A percentile compares a stretch with the other conserved stretches of the same genome.
Conservation (phyloP, 53 echinoderm and acorn worm genomes). For the Holothuria leucospilota region DNA sequence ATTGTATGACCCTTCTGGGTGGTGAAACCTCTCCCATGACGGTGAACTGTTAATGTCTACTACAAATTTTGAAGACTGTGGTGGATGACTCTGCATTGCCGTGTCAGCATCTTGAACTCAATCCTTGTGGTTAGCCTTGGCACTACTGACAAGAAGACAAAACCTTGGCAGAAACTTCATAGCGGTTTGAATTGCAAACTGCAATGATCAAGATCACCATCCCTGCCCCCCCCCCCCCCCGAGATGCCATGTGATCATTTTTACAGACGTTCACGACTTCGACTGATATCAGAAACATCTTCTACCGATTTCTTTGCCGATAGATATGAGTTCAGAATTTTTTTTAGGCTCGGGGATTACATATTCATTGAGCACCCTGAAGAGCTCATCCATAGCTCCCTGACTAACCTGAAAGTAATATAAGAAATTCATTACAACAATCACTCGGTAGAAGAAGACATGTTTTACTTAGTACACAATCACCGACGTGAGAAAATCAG, state of each 20-base stretch:
- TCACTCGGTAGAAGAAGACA: too few species aligned
- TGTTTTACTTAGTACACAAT: too few species aligned
- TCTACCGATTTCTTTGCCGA: not conserved
- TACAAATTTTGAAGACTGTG: not conserved
- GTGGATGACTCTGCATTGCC: slow-evolving; percentile 8
- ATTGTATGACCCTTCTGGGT: not conserved
- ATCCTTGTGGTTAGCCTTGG: not conserved
- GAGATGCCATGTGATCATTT: not conserved
- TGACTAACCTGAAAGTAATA: not conserved
- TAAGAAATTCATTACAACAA: too few species aligned
- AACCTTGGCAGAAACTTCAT: not conserved
- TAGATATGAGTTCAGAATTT: not conserved
- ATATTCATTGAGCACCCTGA: not conserved
- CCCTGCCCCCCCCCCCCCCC: not conserved
- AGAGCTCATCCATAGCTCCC: slow-evolving; percentile 25
- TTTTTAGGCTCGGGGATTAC: not conserved
- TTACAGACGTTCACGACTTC: not conserved
- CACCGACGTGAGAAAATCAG: too few species aligned
- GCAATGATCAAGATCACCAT: not conserved
- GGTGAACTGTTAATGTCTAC: slow-evolving; percentile 5
- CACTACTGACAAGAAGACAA: not conserved
- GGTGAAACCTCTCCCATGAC: not conserved
- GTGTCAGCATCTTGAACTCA: not conserved
- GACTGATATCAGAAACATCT: not conserved
- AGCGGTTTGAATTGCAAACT: not conserved